Evolutionary conservation across 2,888 invertebrate species (phyloP).

Genomic region (Rambutsinella grinnellia): DNA sequence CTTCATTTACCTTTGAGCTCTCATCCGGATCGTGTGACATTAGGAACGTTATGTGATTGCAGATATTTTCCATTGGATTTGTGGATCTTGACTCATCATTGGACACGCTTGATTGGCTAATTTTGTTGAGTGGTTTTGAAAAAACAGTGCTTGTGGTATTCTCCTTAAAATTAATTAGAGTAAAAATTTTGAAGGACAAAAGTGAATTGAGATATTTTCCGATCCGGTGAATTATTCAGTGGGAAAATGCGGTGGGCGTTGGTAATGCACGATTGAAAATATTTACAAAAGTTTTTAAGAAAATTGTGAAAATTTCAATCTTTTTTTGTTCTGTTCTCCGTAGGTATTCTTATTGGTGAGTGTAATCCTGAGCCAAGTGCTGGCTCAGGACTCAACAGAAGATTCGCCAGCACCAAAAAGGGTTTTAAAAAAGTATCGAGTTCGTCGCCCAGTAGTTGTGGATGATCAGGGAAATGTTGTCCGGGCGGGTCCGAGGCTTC

Average conservation of each 20-base stretch:
- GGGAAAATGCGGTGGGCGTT: slow-evolving; percentile 56
- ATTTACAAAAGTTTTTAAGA: slow-evolving; percentile 5
- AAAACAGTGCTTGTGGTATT: slow-evolving; percentile 18
- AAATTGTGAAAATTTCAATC: slow-evolving; percentile 30
- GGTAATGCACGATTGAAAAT: slow-evolving; percentile 41
- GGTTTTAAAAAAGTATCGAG: slow-evolving; percentile 63
- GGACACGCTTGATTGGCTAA: slow-evolving; percentile 13
- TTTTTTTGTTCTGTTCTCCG: slow-evolving; percentile 32
- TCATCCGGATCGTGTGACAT: slow-evolving; percentile 52
- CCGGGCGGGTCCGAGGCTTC: slow-evolving; percentile 50
- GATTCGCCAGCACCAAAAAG: slow-evolving; percentile 63
- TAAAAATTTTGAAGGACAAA: too few species aligned
- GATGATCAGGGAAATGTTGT: slow-evolving; percentile 60
- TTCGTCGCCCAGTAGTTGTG: slow-evolving; percentile 62
- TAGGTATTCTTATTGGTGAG: slow-evolving; percentile 60
- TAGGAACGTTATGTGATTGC: too few species aligned
- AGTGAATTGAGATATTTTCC: not conserved
- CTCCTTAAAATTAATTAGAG: not conserved
- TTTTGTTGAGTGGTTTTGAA: slow-evolving; percentile 8
- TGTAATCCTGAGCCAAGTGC: slow-evolving; percentile 55
- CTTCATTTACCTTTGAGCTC: slow-evolving; percentile 51
- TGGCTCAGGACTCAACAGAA: slow-evolving; percentile 63
- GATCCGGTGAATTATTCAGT: slow-evolving; percentile 29
- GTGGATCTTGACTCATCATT: not conserved
- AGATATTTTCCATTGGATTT: too few species aligned